phyloP scores from a whole-genome alignment of 2,888 invertebrate species.

The Acrocyrtus sp. region DNA sequence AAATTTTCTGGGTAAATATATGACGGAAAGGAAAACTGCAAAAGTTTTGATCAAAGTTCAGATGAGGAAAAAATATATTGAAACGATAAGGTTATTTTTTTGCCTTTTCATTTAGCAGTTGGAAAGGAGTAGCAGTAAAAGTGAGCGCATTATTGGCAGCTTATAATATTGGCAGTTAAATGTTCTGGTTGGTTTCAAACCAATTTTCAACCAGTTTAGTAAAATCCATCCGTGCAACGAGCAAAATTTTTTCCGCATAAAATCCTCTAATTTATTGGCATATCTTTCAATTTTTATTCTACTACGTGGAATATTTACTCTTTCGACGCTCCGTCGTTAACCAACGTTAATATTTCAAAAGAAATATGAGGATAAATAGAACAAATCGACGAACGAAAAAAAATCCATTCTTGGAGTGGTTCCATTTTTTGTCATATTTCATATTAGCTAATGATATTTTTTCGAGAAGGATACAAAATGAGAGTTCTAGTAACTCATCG shows the following conservation, averaged over 20 bases:
- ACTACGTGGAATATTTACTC: constrained; percentile 12
- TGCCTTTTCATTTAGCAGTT: too few relatives aligned
- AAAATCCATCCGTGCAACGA: constrained; percentile 11
- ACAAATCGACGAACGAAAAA: constrained; percentile 37
- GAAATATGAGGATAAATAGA: constrained; percentile 43
- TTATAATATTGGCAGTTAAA: too few relatives aligned
- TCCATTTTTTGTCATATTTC: constrained; percentile 24
- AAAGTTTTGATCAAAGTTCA: too few relatives aligned
- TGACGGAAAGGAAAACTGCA: too few relatives aligned
- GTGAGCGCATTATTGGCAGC: too few relatives aligned
- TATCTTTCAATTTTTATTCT: constrained; percentile 24
- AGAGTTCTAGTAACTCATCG: too few relatives aligned
- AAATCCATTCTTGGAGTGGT: constrained; percentile 32
- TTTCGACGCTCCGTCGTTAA: constrained; percentile 21
- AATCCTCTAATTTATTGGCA: constrained; percentile 38
- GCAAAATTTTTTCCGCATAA: constrained; percentile 18
- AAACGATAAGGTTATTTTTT: too few relatives aligned
- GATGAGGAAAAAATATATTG: too few relatives aligned
- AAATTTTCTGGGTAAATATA: too few relatives aligned
- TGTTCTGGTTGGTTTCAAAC: constrained; percentile 25
- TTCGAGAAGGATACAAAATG: too few relatives aligned
- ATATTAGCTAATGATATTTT: not conserved
- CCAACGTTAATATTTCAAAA: constrained; percentile 32
- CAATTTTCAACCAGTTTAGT: constrained; percentile 42
- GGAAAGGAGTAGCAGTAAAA: too few relatives aligned